Base-by-base conservation (phyloP, 2,113 vertebrate genomes). In the Hucho hucho region DNA sequence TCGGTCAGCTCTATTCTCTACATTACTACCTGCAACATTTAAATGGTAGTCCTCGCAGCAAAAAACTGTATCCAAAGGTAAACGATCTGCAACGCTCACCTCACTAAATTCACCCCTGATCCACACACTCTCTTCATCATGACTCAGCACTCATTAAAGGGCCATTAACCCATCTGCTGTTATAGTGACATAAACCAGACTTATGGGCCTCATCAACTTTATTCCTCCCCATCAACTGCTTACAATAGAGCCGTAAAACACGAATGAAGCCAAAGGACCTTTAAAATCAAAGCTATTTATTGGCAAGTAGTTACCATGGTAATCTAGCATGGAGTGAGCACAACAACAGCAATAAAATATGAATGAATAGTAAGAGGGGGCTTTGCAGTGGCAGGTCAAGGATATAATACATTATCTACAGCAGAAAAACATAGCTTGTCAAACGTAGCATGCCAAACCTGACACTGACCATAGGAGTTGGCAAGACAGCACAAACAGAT, bases 131-230 rank as follows among this genome's bases (percentile, higher is more conserved):
- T 53, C 16, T 53, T 53, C 64, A 5, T 53, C 72, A 75, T 84
- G 81, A 88, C 83, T 89, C 87, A 87, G 85, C 83, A 70, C 64
- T 75, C 78, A 81, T 90, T 88, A 82, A 67, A 53, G 70, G 59
- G 81, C 84, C 83, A 73, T 88, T 77, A 85, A 83, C 86, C 78
- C 80, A 83, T 86, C 85, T 87, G 80, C 83, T 81, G 78, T 81
- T 80, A 68, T 77, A 24, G 74, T 71, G 78, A 67, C 53, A 14
- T 84, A 82, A 87, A 87, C 28, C 56, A 86, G 73, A 84, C 78
- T 87, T 87, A 88, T 28, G 78, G 70, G 79, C 70, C 74, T 76
- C 61, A 29, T 87, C 81, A 80, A 65, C 64, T 29, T 29, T 65
- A 29, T 65, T 16, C 4, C 25, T 65, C 64, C 24, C 25, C 9